Conservation (phyloP, 2,113 vertebrate species). For the Takifugu bimaculatus region DNA sequence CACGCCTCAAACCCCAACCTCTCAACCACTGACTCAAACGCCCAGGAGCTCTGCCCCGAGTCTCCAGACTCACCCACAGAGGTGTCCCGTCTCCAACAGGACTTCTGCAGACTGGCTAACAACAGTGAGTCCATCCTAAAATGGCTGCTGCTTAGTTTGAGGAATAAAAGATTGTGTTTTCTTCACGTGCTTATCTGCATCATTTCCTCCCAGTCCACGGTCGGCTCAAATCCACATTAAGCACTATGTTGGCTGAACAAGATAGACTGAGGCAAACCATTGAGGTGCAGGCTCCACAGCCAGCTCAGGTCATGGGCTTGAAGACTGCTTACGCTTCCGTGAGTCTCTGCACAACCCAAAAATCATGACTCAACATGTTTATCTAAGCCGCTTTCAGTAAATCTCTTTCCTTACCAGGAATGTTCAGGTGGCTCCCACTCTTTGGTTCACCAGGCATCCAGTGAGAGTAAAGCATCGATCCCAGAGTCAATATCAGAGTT, state of each 20-base stretch:
- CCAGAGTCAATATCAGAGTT: conserved; percentile 94
- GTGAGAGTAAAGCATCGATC: conserved; percentile 88
- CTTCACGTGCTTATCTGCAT: conserved; percentile 4
- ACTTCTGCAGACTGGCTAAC: conserved; percentile 89
- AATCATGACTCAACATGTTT: not conserved
- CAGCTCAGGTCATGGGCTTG: conserved; percentile 84
- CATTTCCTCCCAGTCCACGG: conserved; percentile 73
- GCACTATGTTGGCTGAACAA: conserved; percentile 81
- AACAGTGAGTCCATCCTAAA: conserved; percentile 81
- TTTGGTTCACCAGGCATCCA: conserved; percentile 90
- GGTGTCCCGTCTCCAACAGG: conserved; percentile 89
- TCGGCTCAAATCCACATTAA: conserved; percentile 86
- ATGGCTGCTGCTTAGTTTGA: not conserved
- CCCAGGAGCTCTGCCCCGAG: conserved; percentile 83
- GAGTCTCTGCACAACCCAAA: conserved; percentile 39
- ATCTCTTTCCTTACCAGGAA: conserved; percentile 71
- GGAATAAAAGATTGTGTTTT: conserved; percentile 1
- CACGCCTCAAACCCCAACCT: conserved; percentile 96
- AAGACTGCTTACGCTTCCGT: conserved; percentile 86
- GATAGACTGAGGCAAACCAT: conserved; percentile 86
- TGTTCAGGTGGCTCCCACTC: conserved; percentile 75
- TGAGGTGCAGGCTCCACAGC: conserved; percentile 81
- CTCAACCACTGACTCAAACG: conserved; percentile 82
- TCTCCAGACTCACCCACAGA: conserved; percentile 85
- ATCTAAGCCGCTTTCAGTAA: conserved; percentile 15